These are phyloP conservation scores for Cyanoliseus patagonus DNA, from an alignment of 2,113 vertebrate species.

Conservation along the genomic window DNA sequence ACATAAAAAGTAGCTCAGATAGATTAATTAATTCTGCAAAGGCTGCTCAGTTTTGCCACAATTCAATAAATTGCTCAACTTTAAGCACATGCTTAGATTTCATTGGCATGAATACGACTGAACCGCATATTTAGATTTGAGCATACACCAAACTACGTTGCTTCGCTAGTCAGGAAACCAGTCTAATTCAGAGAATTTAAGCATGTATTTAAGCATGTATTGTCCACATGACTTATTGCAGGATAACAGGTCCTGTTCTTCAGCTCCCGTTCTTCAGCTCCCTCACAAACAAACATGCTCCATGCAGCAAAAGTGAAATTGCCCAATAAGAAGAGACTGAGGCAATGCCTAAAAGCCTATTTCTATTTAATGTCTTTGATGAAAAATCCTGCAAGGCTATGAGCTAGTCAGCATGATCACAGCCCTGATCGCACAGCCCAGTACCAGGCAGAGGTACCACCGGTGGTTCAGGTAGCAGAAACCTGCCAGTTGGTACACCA, in stretches of 20 bases:
- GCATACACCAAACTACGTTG: neutral
- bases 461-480: neutral
- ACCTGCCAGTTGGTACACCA: neutral
- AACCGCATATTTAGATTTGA: neutral
- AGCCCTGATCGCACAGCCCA: neutral
- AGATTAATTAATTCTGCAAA: constrained; percentile 45
- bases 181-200: neutral
- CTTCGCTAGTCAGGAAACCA: neutral
- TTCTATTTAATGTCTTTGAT: neutral
- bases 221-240: neutral
- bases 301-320: neutral
- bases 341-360: neutral
- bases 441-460: neutral
- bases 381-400: neutral
- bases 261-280: neutral
- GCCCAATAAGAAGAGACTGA: neutral
- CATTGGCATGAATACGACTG: neutral
- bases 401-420: neutral
- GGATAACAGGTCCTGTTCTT: neutral
- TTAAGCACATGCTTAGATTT: neutral
- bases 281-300: neutral
- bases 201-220: neutral
- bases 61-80: neutral
- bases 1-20: neutral
- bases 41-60: neutral